Evolutionary conservation across 2,113 vertebrate genomes (phyloP), one percentile per base, ranked within the genome.

Genomic region (Xiphorhynchus elegans): DNA sequence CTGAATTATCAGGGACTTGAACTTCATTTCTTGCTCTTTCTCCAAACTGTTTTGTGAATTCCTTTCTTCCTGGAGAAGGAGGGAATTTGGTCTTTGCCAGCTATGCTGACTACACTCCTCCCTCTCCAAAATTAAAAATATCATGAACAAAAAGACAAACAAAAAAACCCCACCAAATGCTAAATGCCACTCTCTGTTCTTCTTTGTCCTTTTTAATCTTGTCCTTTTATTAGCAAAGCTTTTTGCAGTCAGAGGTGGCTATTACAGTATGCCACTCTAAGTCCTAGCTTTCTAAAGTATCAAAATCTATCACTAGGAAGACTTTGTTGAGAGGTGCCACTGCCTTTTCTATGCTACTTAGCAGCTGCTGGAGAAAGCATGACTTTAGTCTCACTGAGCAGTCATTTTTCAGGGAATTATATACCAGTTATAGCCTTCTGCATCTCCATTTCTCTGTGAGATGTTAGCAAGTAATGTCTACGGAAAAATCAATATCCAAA

Each of bases 401-500:
- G 31, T 60, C 8, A 50, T 78, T 92, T 87, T 76, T 58, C 39
- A 67, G 29, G 68, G 50, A 89, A 86, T 90, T 90, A 74, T n/a
- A 40, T 46, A 74, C 20, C 42, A 80, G 16, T 53, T 90, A 85
- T 70, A 47, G n/a, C 44, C 16, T 55, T 46, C 50, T 70, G 55
- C 31, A 84, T 88, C 53, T 83, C 50, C 23, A 50, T 90, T 90
- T 94, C 31, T 70, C 46, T 83, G 23, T 77, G 55, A 90, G 59
- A 63, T 50, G 9, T 55, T 86, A 74, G 55, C 63, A 92, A 33
- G 23, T 1, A 76, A 76, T 73, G 37, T 24, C 84, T 93, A 29
- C 17, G 72, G 49, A 55, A 93, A 90, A 92, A 92, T 84, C 72
- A 63, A 88, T 86, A 92, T 50, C 59, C 19, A 49, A 90, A 86